Conservation (phyloP, 2,113 vertebrate species). For the Rhipidura dahli region DNA sequence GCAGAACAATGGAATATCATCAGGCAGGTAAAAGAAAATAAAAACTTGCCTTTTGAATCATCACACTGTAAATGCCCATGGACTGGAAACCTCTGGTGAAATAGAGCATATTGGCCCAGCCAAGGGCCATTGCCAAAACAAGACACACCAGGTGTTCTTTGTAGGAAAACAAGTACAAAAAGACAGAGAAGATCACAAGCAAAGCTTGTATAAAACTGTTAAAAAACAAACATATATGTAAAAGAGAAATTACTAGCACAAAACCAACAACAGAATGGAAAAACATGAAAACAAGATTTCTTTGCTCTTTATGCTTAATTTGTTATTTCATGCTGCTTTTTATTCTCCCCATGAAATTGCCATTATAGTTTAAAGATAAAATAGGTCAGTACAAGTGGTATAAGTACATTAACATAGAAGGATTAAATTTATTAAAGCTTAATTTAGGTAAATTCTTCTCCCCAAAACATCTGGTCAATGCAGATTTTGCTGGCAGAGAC, state of each 20-base stretch:
- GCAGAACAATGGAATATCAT: neutral
- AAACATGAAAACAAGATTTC: neutral
- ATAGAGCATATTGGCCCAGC: constrained; percentile 84
- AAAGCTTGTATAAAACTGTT: constrained; percentile 81
- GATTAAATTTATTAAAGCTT: neutral
- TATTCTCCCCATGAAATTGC: neutral
- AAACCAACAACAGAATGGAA: constrained; percentile 27
- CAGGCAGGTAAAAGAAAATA: neutral
- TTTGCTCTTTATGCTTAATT: neutral
- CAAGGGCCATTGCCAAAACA: constrained; percentile 81
- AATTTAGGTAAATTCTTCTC: neutral
- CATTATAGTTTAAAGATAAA: neutral
- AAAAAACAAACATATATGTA: constrained; percentile 71
- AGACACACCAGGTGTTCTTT: constrained; percentile 81
- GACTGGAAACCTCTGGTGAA: constrained; percentile 83
- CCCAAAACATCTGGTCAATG: neutral
- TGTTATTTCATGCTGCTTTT: neutral
- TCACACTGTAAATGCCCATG: constrained; percentile 84
- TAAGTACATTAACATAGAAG: neutral
- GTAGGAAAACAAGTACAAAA: constrained; percentile 79
- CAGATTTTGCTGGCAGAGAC: neutral
- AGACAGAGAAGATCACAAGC: constrained; percentile 80
- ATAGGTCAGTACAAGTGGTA: neutral
- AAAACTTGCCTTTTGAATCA: constrained; percentile 80
- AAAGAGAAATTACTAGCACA: constrained; percentile 62